Evolutionary conservation across 1,140 invertebrate species (phyloP), one percentile per base, ranked within the genome.

Genomic region (Alviniconcha marisindica): DNA sequence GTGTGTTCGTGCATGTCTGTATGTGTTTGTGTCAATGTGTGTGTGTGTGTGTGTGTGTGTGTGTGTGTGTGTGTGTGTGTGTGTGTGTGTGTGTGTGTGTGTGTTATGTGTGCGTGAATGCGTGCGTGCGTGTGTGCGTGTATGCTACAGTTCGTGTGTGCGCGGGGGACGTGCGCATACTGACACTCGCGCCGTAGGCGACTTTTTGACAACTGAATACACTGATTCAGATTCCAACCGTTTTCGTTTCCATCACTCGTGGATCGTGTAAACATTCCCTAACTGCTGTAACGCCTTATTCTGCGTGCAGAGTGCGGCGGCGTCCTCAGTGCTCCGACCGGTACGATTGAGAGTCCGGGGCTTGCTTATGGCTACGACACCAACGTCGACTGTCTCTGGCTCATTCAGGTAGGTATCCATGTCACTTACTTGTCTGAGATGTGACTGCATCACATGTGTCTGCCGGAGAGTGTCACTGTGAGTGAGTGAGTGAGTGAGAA

Each of bases 321-420:
- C 21, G 80, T 80, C 5, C 51, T 86, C 38, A 76, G 7, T 18
- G 36, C 36, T 14, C 24, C 38, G 1, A 69, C 51, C 18, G 87
- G 87, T 5, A 71, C 36, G 0, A 82, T 88, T 31, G n/a, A 66
- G 24, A 85, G 83, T 28, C 82, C 84, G 0, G 83, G 84, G 36
- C n/a, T n/a, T n/a, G n/a, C n/a, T n/a, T 88, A 81, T 71, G 85
- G 83, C 15, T 71, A 82, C 42, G 31, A 31, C 48, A 81, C n/a
- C 31, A 81, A 77, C 33, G 76, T 60, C 12, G 81, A 83, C n/a
- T 88, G 87, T 71, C 63, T 82, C 40, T 88, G 87, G 87, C 80
- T 88, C 0, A 88, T 88, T 14, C 66, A 86, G 63, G 87, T 88
- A 42, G 31, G 85, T 78, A n/a, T n/a, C n/a, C n/a, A n/a, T n/a